These are phyloP conservation scores for Mythimna vitellina DNA, from an alignment of 2,888 invertebrate genomes.

Conservation along the genomic window DNA sequence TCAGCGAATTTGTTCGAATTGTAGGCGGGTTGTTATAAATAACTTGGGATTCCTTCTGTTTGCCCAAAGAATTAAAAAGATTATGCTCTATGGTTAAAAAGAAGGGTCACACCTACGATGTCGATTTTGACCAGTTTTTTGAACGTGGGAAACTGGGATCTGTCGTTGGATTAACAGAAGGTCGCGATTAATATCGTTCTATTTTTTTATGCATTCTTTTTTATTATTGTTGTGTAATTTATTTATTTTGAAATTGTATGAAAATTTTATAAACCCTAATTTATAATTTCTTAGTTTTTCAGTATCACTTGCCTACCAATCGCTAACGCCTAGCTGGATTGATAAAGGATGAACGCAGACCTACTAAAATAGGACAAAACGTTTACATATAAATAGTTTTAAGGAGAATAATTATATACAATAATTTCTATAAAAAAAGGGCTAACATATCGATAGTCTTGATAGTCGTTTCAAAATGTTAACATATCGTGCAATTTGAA, in stretches of 20 bases:
- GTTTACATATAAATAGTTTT: not conserved
- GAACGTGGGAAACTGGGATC: constrained; percentile 63
- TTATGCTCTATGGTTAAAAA: constrained; percentile 65
- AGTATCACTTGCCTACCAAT: no score
- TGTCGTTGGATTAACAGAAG: constrained; percentile 28
- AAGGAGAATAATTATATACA: not conserved
- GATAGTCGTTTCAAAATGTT: not conserved
- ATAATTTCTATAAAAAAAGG: no score
- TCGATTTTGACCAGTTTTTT: constrained; percentile 65
- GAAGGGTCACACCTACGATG: constrained; percentile 68
- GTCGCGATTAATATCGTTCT: constrained; percentile 14
- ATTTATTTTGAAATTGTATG: not conserved
- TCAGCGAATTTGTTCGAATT: constrained; percentile 84
- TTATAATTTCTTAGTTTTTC: not conserved
- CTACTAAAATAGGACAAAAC: not conserved
- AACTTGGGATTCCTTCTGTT: constrained; percentile 68
- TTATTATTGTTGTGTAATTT: not conserved
- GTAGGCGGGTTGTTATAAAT: constrained; percentile 85
- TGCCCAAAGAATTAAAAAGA: constrained; percentile 72
- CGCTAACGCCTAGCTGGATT: no score
- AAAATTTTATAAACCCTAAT: not conserved
- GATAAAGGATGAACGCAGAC: no score
- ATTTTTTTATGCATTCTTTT: not conserved
- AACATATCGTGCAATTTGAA: no score
- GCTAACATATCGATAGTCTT: not conserved